phyloP scores from a whole-genome alignment of 2,888 invertebrate species.

The Volucella inanis region DNA sequence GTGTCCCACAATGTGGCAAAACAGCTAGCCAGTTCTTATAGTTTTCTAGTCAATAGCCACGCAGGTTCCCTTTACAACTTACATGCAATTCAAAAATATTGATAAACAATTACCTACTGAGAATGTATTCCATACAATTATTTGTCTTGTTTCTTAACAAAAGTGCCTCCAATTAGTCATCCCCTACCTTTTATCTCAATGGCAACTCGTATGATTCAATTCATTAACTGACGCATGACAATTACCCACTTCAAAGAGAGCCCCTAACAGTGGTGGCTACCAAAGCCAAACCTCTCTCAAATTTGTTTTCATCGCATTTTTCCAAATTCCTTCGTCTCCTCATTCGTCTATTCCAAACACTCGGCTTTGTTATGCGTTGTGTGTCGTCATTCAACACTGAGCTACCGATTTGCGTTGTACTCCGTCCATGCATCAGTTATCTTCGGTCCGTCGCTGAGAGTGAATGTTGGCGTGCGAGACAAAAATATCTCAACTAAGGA shows the following conservation, averaged over 20 bases:
- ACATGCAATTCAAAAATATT: no score
- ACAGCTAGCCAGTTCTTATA: no score
- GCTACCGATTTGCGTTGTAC: constrained; percentile 48
- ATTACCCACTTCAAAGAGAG: constrained; percentile 1
- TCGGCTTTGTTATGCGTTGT: constrained; percentile 53
- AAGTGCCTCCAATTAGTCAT: not conserved
- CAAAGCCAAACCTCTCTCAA: constrained; percentile 23
- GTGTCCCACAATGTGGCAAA: no score
- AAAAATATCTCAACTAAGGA: constrained; percentile 37
- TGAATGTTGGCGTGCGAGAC: constrained; percentile 63
- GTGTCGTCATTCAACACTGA: constrained; percentile 36
- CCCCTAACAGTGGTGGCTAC: constrained; percentile 40
- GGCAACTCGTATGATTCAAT: constrained; percentile 15
- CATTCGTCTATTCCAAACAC: constrained; percentile 3
- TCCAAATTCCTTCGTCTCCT: not conserved
- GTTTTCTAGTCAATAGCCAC: no score
- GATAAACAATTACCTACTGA: no score
- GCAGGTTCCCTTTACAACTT: no score
- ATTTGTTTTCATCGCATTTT: constrained; percentile 35
- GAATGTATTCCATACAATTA: no score
- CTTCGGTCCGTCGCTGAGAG: constrained; percentile 70
- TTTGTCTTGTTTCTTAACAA: no score
- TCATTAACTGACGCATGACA: constrained; percentile 38
- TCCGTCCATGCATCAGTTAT: constrained; percentile 64
- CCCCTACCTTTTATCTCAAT: not conserved